phyloP scores from a whole-genome alignment of 2,113 vertebrate species.

The Sakesphorus luctuosus region DNA sequence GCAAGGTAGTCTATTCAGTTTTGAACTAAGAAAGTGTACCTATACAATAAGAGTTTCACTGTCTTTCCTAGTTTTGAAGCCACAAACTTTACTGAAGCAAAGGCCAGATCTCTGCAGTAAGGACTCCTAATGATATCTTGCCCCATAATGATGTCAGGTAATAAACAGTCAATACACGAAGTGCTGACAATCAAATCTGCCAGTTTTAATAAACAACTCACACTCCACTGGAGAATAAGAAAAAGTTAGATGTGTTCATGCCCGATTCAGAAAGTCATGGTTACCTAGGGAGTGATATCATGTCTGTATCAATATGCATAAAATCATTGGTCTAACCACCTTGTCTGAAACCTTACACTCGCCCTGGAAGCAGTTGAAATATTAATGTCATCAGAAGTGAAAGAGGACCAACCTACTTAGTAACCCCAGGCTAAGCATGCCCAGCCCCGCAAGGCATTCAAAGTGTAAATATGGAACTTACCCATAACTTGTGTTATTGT shows the following conservation, averaged over 20 bases:
- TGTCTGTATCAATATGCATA: background rate
- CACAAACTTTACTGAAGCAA: background rate
- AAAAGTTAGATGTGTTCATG: background rate
- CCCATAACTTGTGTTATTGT: slow-evolving; percentile 83
- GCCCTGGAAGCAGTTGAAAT: background rate
- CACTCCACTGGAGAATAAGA: background rate
- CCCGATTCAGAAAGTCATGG: background rate
- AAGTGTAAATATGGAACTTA: slow-evolving; percentile 56
- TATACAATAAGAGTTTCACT: background rate
- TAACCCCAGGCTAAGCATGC: background rate
- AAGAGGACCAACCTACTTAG: background rate
- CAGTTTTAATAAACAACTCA: background rate
- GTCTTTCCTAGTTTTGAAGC: background rate
- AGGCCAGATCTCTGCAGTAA: background rate
- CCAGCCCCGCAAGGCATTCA: background rate
- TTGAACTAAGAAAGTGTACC: background rate
- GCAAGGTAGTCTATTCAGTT: background rate
- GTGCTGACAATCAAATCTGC: background rate
- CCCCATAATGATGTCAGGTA: background rate
- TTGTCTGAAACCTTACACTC: background rate
- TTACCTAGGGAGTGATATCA: background rate
- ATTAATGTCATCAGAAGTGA: background rate
- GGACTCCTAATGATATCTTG: background rate
- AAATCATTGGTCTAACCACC: background rate
- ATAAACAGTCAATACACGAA: background rate